phyloP scores from a whole-genome alignment of 2,888 invertebrate genomes.

The Lithodes maja region DNA sequence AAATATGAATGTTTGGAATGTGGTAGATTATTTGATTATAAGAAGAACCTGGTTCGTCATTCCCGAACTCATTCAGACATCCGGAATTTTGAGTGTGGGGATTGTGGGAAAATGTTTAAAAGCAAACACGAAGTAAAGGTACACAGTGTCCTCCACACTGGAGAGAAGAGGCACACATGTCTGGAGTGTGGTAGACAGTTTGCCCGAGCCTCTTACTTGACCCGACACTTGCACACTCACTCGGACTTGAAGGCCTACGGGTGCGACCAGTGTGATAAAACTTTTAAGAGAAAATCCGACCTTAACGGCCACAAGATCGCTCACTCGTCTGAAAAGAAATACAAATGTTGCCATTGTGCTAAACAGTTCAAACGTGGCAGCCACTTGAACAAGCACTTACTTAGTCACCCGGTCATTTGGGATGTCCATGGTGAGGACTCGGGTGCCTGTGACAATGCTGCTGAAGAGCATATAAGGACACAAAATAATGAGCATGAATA shows the following conservation, averaged over 20 bases:
- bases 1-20: neutral
- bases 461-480: too few species aligned
- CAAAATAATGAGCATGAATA: too few species aligned
- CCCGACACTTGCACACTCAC: neutral
- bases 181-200: neutral
- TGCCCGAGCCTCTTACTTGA: neutral
- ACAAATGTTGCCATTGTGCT: neutral
- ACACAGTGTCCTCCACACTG: neutral
- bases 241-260: neutral
- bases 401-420: too few species aligned
- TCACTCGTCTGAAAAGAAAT: neutral
- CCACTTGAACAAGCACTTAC: too few species aligned
- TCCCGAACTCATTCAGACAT: neutral
- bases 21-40: neutral
- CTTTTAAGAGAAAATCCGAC: neutral
- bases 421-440: too few species aligned
- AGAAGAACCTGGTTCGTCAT: neutral
- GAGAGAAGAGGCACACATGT: neutral
- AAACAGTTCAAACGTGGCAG: too few species aligned
- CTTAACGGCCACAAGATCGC: neutral
- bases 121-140: neutral
- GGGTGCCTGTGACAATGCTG: too few species aligned
- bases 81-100: neutral
- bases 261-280: neutral
- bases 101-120: neutral